Percentiles rank a stretch among this genome's conserved stretches.
phyloP scores from a whole-genome alignment of 2,113 vertebrate genomes.

The Oceanites oceanicus region DNA sequence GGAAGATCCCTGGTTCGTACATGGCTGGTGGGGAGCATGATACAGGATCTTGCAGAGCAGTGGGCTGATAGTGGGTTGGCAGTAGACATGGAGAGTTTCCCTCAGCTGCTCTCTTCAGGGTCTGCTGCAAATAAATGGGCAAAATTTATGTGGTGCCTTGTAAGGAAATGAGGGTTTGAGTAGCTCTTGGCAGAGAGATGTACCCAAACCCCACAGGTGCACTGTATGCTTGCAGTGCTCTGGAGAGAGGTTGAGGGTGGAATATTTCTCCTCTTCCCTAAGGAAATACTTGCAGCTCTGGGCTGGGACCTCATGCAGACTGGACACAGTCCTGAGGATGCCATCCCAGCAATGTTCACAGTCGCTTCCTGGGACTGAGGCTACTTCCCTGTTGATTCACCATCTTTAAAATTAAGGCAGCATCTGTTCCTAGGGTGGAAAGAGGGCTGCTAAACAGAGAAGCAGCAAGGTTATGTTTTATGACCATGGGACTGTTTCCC shows the following conservation, averaged over 20 bases:
- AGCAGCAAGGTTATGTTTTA: background rate
- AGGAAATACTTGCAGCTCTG: background rate
- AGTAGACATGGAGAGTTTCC: background rate
- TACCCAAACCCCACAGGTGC: background rate
- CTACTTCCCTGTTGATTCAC: background rate
- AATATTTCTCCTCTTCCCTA: background rate
- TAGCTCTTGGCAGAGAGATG: background rate
- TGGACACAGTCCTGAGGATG: background rate
- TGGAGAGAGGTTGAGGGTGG: background rate
- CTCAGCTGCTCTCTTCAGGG: rapidly evolving
- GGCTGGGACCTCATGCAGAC: background rate
- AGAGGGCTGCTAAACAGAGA: background rate
- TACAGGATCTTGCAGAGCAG: background rate
- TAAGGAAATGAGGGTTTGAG: background rate
- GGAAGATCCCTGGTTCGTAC: background rate
- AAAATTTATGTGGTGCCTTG: background rate
- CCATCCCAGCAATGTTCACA: background rate
- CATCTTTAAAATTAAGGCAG: background rate
- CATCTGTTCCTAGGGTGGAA: background rate
- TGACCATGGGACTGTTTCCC: background rate
- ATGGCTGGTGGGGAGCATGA: background rate
- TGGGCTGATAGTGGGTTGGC: background rate
- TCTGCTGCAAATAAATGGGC: background rate
- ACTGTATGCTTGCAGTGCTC: rapidly evolving
- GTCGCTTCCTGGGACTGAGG: background rate